Evolutionary conservation across 2,113 vertebrate species (phyloP).

Genomic region (Lasiurus borealis): DNA sequence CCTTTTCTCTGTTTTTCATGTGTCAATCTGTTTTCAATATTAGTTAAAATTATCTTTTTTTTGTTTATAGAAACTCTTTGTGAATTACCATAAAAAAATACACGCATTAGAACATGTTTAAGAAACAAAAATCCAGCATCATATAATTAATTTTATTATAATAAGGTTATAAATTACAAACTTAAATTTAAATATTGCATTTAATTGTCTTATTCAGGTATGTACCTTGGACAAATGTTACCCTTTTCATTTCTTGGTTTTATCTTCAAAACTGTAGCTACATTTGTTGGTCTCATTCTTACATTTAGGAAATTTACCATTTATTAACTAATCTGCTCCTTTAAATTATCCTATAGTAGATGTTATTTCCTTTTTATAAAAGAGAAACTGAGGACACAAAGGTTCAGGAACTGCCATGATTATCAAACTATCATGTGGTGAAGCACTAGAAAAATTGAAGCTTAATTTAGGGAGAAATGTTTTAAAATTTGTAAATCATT

Average conservation of each 20-base stretch:
- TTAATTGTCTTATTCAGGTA: not conserved
- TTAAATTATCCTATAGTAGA: not conserved
- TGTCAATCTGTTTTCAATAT: not conserved
- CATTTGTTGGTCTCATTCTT: not conserved
- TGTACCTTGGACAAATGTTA: not conserved
- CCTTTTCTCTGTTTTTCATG: not conserved
- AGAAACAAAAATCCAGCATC: not conserved
- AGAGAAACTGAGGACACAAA: not conserved
- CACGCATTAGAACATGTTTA: not conserved
- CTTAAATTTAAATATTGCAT: slow-evolving; percentile 16
- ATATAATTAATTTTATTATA: not conserved
- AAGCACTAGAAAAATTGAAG: not conserved
- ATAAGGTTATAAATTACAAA: not conserved
- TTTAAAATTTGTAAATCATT: not conserved
- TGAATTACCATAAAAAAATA: not conserved
- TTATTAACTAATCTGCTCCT: not conserved
- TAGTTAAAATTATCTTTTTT: not conserved
- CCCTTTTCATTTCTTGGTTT: not conserved
- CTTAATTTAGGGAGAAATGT: not conserved
- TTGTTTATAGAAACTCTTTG: not conserved
- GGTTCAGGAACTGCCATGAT: not conserved
- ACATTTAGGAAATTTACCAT: not conserved
- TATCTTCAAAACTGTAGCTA: not conserved
- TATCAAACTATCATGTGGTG: not conserved
- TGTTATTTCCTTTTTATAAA: not conserved